Percentiles rank a stretch among this genome's conserved stretches.
Conservation (phyloP, 2,797 vertebrate genomes). For the Hemitrygon akajei region DNA sequence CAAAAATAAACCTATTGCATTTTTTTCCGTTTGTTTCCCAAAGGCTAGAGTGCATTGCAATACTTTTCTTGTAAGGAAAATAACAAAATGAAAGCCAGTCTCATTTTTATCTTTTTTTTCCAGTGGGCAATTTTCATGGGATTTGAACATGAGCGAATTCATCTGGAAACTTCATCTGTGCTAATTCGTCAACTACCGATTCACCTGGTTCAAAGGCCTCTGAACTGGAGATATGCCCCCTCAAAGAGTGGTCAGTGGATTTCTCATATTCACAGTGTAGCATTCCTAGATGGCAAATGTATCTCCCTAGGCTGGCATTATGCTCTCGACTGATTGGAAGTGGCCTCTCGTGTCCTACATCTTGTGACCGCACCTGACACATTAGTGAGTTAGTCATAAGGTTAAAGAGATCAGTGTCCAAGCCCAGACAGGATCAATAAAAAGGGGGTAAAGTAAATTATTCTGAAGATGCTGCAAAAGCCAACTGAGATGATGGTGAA, state of each 20-base stretch:
- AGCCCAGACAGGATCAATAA: background rate
- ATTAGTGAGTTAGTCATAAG: background rate
- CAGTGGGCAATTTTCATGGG: constrained; percentile 37
- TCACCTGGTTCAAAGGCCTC: constrained; percentile 13
- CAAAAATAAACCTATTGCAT: too few relatives aligned
- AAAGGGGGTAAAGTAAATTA: background rate
- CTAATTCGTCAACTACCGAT: constrained; percentile 30
- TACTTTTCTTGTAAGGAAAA: background rate
- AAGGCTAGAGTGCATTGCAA: background rate
- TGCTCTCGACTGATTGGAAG: background rate
- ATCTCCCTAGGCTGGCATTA: background rate
- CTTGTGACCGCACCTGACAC: background rate
- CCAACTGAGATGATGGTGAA: background rate
- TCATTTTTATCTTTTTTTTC: background rate
- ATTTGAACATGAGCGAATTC: constrained; percentile 33
- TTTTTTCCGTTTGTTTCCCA: background rate
- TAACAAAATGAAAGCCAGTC: background rate
- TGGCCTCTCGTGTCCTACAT: background rate
- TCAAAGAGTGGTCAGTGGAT: background rate
- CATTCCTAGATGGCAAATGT: background rate
- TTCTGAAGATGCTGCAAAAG: background rate
- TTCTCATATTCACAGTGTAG: background rate
- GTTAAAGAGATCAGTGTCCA: background rate
- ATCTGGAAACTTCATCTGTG: constrained; percentile 36
- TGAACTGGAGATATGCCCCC: constrained; percentile 14